phyloP scores from a whole-genome alignment of 2,888 invertebrate genomes.

The Nemurella pictetii region DNA sequence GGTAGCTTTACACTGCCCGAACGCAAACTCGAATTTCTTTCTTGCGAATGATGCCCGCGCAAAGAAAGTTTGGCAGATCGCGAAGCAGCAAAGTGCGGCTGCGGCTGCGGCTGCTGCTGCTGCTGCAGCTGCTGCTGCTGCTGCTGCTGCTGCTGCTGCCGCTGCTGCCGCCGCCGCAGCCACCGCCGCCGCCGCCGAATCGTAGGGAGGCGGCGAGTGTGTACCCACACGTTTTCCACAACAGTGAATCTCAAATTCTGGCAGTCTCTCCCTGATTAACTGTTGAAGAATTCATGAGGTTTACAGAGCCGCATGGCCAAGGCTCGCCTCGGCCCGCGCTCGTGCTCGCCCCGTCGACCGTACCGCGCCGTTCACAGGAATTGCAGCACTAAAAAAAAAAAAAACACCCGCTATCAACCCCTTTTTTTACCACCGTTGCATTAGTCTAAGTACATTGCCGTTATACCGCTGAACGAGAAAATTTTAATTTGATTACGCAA shows the following conservation, averaged over 20 bases:
- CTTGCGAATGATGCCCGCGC: neutral
- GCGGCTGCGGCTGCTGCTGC: no score
- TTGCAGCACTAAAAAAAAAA: neutral
- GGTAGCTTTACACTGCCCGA: conserved; percentile 31
- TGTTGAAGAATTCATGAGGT: conserved; percentile 55
- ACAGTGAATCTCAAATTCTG: conserved; percentile 36
- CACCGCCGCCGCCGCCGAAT: no score
- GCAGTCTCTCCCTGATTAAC: conserved; percentile 50
- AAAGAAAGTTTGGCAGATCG: no score
- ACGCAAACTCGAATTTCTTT: conserved; percentile 37
- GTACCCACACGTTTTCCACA: conserved; percentile 33
- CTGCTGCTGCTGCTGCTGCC: no score
- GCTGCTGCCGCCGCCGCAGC: no score
- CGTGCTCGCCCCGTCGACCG: neutral
- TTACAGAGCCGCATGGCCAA: conserved; percentile 44
- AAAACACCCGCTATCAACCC: neutral
- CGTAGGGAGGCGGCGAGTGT: neutral
- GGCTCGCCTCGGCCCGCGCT: neutral
- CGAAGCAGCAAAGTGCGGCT: no score
- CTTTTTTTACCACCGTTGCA: neutral
- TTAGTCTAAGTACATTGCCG: neutral
- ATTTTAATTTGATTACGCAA: neutral
- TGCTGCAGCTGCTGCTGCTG: no score
- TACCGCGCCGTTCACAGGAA: neutral
- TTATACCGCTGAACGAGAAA: neutral